Base-by-base conservation (phyloP, 2,113 vertebrate genomes). In the Lamprologus lemairii region DNA sequence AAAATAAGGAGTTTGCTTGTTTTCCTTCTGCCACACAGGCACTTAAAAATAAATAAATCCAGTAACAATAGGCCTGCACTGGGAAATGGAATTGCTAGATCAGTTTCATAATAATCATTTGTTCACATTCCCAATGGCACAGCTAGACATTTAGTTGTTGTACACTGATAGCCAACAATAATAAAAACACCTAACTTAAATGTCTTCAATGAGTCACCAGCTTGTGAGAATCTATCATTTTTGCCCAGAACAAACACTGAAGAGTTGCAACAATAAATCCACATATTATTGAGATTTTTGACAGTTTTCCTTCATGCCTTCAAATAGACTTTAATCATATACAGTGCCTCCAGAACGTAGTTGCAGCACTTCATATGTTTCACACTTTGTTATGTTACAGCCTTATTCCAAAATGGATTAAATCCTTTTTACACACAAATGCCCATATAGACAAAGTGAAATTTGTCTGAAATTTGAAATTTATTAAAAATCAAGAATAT, bases 361-460 rank as follows among this genome's bases (percentile, higher is more conserved):
- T n/a, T 35, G 17, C 0, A 63, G 6, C 4, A 0, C 31, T 35
- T 63, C 6, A 35, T 28, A 35, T 63, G 31, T 63, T 35, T 0
- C 31, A 63, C 31, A 35, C 0, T 63, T 63, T 63, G 28, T 63
- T 63, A 63, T 63, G 58, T 63, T n/a, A 63, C 31, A n/a, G 31
- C 31, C 58, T 35, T n/a, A 35, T 63, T 35, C 17, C 31, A 63
- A 35, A 63, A 7, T 12, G 31, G 58, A n/a, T 63, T 63, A 35
- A 63, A 63, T 63, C 17, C 58, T 35, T 63, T 63, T 63, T 63
- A 63, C 31, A 63, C 58, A 63, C 4, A 63, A 63, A 2, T 63
- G 31, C 2, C 58, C 31, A 63, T 31, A 33, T 0, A 33, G 57
- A 60, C 14, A 60, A 31, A 60, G 58, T 63, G 58, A 63, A 63